Percentiles rank a stretch among this genome's conserved stretches.
Evolutionary conservation across 2,113 vertebrate genomes (phyloP).

Genomic region (Anser cygnoides): DNA sequence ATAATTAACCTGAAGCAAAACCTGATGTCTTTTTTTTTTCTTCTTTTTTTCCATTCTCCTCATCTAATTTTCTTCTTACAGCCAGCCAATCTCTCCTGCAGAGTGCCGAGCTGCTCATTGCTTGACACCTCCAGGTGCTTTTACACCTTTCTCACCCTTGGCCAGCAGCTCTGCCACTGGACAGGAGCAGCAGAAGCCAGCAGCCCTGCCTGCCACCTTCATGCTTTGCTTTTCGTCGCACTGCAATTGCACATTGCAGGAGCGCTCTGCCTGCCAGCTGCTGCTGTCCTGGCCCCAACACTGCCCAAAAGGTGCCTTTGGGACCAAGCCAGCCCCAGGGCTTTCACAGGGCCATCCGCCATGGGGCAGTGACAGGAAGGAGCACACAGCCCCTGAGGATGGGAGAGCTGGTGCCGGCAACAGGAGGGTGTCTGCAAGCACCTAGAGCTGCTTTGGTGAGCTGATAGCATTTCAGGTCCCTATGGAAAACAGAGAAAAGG

Average conservation of each 20-base stretch:
- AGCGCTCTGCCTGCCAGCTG: not conserved
- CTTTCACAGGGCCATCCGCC: accelerated
- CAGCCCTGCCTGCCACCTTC: not conserved
- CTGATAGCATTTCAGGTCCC: not conserved
- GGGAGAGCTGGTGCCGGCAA: not conserved
- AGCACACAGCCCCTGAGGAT: not conserved
- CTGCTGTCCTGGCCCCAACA: not conserved
- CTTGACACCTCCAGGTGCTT: not conserved
- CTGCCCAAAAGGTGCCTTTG: not conserved
- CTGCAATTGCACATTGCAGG: not conserved
- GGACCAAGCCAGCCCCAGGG: not conserved
- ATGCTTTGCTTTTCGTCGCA: not conserved
- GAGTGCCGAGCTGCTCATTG: not conserved
- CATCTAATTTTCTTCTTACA: not conserved
- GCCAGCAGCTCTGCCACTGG: not conserved
- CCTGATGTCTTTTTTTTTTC: not conserved
- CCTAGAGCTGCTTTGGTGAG: accelerated
- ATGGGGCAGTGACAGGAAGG: not conserved
- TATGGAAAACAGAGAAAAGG: not conserved
- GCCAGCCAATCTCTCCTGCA: not conserved
- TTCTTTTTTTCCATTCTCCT: not conserved
- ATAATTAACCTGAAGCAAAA: slow-evolving; percentile 43
- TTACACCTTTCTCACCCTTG: not conserved
- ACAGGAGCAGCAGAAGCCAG: not conserved
- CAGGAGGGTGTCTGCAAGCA: not conserved